A percentile compares a stretch with the other conserved stretches of the same genome.
Conservation (phyloP, 2,113 vertebrate genomes). For the Morone saxatilis region DNA sequence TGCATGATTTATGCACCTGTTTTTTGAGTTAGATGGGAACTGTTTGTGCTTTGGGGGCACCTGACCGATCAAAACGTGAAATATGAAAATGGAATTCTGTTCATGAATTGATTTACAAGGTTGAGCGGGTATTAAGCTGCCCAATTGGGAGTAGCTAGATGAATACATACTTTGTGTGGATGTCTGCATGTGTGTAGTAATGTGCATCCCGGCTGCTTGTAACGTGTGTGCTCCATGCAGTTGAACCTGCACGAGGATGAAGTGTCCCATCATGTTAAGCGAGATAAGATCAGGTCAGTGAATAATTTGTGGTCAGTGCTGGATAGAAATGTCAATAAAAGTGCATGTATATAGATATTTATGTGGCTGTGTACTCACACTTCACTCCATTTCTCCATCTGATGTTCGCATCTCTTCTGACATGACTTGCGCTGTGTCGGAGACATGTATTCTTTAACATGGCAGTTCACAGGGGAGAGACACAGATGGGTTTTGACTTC, state of each 20-base stretch:
- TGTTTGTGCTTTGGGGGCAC: constrained; percentile 71
- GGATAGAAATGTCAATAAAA: not conserved
- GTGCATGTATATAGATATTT: not conserved
- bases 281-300: not conserved
- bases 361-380: not conserved
- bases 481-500: constrained; percentile 67
- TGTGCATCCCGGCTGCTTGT: not conserved
- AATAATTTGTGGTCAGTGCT: not conserved
- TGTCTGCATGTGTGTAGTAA: not conserved
- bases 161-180: constrained; percentile 17
- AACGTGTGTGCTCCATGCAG: not conserved
- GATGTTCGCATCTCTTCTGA: constrained; percentile 46
- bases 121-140: constrained; percentile 42
- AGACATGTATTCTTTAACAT: constrained; percentile 75
- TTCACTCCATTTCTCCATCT: constrained; percentile 34
- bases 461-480: constrained; percentile 35
- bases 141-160: constrained; percentile 19
- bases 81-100: constrained; percentile 70
- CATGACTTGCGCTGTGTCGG: constrained; percentile 35
- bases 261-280: constrained; percentile 1
- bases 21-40: constrained; percentile 66
- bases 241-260: not conserved
- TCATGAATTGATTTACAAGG: constrained; percentile 73
- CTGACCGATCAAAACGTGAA: constrained; percentile 64
- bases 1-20: constrained; percentile 77